phyloP scores from a whole-genome alignment of 2,113 vertebrate species.

The Mixornis gularis region DNA sequence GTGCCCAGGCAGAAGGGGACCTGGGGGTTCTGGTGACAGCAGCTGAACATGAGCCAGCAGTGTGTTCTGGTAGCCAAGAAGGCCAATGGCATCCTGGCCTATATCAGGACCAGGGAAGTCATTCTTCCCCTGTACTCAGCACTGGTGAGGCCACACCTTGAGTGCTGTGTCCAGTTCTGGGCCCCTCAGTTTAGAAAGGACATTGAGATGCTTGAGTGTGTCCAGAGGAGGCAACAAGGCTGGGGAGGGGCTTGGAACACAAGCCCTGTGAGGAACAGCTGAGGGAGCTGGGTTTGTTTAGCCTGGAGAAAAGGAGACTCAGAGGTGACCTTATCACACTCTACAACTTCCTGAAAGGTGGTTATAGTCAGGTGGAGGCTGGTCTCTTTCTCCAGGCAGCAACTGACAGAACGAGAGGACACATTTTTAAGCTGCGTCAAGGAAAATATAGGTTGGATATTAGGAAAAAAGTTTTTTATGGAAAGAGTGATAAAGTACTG shows the following conservation, averaged over 20 bases:
- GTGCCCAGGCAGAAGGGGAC: not conserved
- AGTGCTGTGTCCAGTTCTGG: not conserved
- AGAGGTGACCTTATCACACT: not conserved
- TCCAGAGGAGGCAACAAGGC: not conserved
- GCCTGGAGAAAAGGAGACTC: not conserved
- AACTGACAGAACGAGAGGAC: not conserved
- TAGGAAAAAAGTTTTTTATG: not conserved
- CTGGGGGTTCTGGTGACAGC: not conserved
- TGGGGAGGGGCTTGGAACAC: not conserved
- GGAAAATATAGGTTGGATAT: not conserved
- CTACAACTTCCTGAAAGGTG: not conserved
- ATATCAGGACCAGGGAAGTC: not conserved
- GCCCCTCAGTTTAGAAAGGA: not conserved
- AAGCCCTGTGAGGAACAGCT: fast-evolving
- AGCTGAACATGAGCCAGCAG: not conserved
- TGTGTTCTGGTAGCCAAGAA: not conserved
- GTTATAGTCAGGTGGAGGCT: not conserved
- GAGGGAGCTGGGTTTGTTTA: not conserved
- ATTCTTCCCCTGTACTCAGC: fast-evolving
- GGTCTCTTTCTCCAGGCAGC: not conserved
- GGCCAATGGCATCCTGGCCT: not conserved
- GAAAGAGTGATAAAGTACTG: not conserved
- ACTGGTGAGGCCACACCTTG: not conserved
- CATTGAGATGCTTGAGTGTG: fast-evolving
- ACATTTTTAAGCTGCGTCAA: not conserved